These are phyloP conservation scores for Scytalopus superciliaris DNA, from an alignment of 2,113 vertebrate species.

Conservation along the genomic window DNA sequence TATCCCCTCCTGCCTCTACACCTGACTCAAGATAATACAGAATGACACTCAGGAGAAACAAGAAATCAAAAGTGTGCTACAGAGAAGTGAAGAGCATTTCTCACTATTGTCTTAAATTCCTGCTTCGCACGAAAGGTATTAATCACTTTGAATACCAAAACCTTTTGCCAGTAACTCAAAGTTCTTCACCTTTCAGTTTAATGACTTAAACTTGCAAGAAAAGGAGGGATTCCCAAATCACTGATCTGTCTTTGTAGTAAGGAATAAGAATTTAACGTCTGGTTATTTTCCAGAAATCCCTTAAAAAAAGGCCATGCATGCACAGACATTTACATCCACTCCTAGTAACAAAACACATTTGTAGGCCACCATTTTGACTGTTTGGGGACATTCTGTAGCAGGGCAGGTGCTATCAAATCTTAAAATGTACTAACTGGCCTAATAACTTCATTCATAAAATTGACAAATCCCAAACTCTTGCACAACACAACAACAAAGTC, in stretches of 20 bases:
- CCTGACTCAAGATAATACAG: neutral
- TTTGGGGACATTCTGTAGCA: neutral
- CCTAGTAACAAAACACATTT: neutral
- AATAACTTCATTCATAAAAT: neutral
- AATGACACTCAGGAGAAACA: neutral
- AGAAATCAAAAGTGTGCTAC: neutral
- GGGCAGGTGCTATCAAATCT: neutral
- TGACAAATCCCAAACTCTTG: neutral
- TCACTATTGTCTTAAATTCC: neutral
- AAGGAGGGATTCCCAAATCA: neutral
- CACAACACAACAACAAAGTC: neutral
- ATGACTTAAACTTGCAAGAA: neutral
- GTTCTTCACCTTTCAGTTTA: neutral
- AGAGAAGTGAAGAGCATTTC: neutral
- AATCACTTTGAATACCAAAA: neutral
- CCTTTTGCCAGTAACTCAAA: neutral
- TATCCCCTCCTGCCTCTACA: neutral
- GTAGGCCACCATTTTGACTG: neutral
- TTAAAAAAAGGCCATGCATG: neutral
- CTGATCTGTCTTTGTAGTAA: neutral
- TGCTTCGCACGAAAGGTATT: neutral
- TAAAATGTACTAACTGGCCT: neutral
- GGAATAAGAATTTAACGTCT: neutral
- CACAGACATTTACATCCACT: neutral
- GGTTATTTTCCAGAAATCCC: neutral